These are phyloP conservation scores for Oscheius onirici DNA, from an alignment of 2,888 invertebrate genomes.

Conservation along the genomic window DNA sequence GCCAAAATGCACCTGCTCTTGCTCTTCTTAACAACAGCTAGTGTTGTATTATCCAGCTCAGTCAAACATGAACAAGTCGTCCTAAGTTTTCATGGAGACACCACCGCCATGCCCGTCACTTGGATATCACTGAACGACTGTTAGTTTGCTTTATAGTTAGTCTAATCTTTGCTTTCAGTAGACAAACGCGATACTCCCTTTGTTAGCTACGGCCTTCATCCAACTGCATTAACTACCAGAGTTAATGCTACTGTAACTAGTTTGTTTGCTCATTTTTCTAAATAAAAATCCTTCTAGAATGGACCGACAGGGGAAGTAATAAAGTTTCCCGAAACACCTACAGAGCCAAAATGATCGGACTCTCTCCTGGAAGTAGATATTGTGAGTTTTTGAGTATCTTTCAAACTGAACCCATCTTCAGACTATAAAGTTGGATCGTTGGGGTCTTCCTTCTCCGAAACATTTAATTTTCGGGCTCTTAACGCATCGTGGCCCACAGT, in stretches of 20 bases:
- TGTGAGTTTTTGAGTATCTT: slow-evolving; percentile 33
- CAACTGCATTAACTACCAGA: neutral
- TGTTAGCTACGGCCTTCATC: slow-evolving; percentile 11
- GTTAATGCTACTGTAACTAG: neutral
- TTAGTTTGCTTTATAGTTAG: slow-evolving; percentile 19
- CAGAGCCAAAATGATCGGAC: slow-evolving; percentile 13
- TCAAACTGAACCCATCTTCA: slow-evolving; percentile 25
- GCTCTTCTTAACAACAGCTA: too few relatives aligned
- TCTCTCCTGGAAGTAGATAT: slow-evolving; percentile 39
- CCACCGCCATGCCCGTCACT: slow-evolving; percentile 45
- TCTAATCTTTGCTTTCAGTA: slow-evolving; percentile 1
- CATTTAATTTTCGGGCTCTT: slow-evolving; percentile 54
- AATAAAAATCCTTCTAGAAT: neutral
- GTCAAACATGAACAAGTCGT: slow-evolving; percentile 38
- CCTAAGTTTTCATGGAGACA: slow-evolving; percentile 40
- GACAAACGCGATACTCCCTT: neutral
- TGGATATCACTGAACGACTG: slow-evolving; percentile 47
- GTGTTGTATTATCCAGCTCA: too few relatives aligned
- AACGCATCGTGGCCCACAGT: slow-evolving; percentile 36
- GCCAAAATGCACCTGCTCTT: too few relatives aligned
- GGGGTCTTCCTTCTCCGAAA: slow-evolving; percentile 45
- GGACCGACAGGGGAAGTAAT: neutral
- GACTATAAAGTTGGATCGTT: slow-evolving; percentile 63
- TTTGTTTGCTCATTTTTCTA: neutral
- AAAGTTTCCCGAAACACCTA: slow-evolving; percentile 9